Percentiles rank a stretch among this genome's conserved stretches.
phyloP scores from a whole-genome alignment of 2,888 invertebrate genomes.

The Catocala sponsa region DNA sequence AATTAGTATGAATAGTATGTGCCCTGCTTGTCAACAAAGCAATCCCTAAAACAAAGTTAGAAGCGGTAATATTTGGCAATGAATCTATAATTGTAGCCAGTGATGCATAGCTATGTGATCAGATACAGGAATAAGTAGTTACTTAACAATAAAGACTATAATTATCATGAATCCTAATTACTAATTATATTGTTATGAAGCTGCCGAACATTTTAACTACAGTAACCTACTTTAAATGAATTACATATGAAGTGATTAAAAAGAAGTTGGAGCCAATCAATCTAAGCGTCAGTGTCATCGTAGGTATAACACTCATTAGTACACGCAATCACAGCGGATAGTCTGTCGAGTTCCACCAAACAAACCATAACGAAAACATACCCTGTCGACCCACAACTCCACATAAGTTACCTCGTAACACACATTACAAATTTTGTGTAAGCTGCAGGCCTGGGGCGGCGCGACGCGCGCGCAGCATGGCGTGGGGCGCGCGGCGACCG shows the following conservation, averaged over 20 bases:
- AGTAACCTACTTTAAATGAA: neutral
- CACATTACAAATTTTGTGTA: slow-evolving; percentile 72
- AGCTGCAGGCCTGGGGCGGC: slow-evolving; percentile 52
- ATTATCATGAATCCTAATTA: too few species aligned
- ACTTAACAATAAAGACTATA: too few species aligned
- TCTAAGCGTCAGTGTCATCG: slow-evolving; percentile 35
- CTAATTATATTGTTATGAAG: too few species aligned
- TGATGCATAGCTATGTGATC: too few species aligned
- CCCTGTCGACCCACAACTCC: slow-evolving; percentile 72
- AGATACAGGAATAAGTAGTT: too few species aligned
- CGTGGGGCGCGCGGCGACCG: slow-evolving; percentile 58
- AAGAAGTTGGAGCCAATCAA: slow-evolving; percentile 1
- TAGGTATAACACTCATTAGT: slow-evolving; percentile 27
- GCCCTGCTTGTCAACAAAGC: too few species aligned
- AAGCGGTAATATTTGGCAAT: too few species aligned
- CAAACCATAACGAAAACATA: slow-evolving; percentile 54
- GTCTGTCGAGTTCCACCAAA: slow-evolving; percentile 48
- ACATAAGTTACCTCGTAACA: slow-evolving; percentile 79
- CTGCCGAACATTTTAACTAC: neutral
- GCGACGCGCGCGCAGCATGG: slow-evolving; percentile 51
- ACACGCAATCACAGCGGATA: slow-evolving; percentile 38
- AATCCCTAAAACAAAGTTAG: too few species aligned
- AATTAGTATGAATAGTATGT: too few species aligned
- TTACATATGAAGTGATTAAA: neutral
- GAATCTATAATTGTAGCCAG: too few species aligned